Conservation (phyloP, 2,113 vertebrate genomes). For the Pomatostomus ruficeps region DNA sequence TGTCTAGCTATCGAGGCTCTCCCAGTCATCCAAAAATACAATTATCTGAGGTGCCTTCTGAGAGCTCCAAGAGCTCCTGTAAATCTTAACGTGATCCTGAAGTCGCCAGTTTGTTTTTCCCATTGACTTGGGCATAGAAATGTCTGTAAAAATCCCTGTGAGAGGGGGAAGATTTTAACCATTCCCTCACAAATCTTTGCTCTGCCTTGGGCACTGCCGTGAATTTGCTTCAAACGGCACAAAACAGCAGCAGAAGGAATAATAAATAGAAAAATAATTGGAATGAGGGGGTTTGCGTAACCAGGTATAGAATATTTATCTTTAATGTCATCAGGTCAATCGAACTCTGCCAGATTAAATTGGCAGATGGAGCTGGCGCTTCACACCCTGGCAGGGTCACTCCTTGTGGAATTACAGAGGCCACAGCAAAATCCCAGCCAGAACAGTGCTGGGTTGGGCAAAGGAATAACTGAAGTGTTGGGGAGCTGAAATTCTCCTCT, state of each 20-base stretch:
- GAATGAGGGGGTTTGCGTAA: not conserved
- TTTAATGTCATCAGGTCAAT: not conserved
- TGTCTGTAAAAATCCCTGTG: not conserved
- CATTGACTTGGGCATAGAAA: not conserved
- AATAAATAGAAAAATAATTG: not conserved
- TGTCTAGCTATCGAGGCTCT: not conserved
- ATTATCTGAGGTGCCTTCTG: not conserved
- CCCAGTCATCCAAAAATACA: not conserved
- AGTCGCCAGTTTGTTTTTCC: not conserved
- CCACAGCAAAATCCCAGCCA: not conserved
- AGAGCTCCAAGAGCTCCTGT: not conserved
- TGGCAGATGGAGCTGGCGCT: not conserved
- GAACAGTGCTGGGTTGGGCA: not conserved
- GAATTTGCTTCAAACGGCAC: not conserved
- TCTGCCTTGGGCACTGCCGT: not conserved
- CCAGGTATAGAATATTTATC: not conserved
- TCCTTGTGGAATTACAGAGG: not conserved
- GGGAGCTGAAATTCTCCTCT: not conserved
- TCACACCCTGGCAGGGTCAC: not conserved
- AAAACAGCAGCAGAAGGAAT: not conserved
- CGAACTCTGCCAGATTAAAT: not conserved
- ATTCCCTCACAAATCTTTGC: not conserved
- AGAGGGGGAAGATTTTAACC: not conserved
- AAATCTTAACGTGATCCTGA: not conserved
- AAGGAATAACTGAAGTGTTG: not conserved